These are phyloP conservation scores for Ichneumon xanthorius DNA, from an alignment of 2,888 invertebrate species.

Conservation along the genomic window DNA sequence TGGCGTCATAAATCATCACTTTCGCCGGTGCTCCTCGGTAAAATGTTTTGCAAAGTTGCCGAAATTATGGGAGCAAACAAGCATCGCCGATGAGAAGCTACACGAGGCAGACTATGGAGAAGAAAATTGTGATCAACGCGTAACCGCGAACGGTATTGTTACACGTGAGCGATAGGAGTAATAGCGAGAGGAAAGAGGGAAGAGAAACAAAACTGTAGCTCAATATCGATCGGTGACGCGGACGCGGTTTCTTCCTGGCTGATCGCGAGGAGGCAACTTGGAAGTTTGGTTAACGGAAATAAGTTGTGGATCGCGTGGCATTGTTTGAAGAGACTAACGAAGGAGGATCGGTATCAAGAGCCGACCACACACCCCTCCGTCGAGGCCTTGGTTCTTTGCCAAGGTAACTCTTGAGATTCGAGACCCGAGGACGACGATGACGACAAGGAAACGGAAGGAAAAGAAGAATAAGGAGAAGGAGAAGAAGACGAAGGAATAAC, in stretches of 20 bases:
- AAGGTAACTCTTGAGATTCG: conserved; percentile 54
- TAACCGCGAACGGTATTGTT: background rate
- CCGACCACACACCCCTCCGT: conserved; percentile 8
- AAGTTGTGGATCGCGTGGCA: conserved; percentile 57
- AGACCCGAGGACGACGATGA: conserved; percentile 37
- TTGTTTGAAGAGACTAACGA: conserved; percentile 67
- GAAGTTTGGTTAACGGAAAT: conserved; percentile 59
- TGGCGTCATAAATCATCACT: conserved; percentile 51
- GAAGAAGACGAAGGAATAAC: background rate
- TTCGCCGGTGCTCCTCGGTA: conserved; percentile 1
- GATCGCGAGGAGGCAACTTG: conserved; percentile 22
- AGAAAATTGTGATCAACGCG: background rate
- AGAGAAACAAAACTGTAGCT: conserved; percentile 6
- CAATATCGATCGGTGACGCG: conserved; percentile 30
- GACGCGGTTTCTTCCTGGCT: conserved; percentile 20
- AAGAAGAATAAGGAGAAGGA: background rate
- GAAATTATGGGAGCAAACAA: conserved; percentile 22
- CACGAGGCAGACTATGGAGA: background rate
- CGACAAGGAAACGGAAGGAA: background rate
- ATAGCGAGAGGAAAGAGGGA: background rate
- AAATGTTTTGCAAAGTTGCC: conserved; percentile 49
- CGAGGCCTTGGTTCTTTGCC: conserved; percentile 61
- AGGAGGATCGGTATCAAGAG: conserved; percentile 62
- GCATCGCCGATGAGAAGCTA: background rate
- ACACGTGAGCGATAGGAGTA: background rate